These are phyloP conservation scores for Lates japonicus DNA, from an alignment of 2,797 vertebrate genomes.

Conservation along the genomic window DNA sequence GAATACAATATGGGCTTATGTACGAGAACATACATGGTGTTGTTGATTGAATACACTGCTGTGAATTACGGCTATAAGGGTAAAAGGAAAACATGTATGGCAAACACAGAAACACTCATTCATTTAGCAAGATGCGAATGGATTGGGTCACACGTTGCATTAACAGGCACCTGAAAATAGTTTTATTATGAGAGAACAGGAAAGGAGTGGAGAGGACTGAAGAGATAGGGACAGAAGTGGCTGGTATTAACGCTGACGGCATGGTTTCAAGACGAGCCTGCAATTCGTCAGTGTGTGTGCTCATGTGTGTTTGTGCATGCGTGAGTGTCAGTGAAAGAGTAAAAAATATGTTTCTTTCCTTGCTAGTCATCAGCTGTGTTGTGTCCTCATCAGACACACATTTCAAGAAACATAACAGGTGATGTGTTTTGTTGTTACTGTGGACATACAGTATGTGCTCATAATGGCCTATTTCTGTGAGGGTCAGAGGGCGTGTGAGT, in stretches of 20 bases:
- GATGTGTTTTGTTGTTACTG: background rate
- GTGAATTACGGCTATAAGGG: slow-evolving; percentile 40
- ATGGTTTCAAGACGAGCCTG: slow-evolving; percentile 26
- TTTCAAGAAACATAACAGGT: slow-evolving; percentile 6
- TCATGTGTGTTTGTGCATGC: background rate
- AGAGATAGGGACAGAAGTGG: background rate
- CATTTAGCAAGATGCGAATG: slow-evolving; percentile 33
- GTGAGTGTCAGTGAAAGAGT: too few relatives aligned
- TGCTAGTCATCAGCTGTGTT: slow-evolving; percentile 18
- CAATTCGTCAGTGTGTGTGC: slow-evolving; percentile 15
- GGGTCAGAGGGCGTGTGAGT: background rate
- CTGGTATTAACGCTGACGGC: slow-evolving; percentile 15
- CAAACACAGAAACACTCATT: slow-evolving; percentile 50
- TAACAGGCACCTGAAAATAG: slow-evolving; percentile 5
- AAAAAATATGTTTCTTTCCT: slow-evolving; percentile 11
- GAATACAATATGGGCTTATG: slow-evolving; percentile 55
- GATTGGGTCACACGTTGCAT: slow-evolving; percentile 1
- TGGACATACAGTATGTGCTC: background rate
- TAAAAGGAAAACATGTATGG: slow-evolving; percentile 49
- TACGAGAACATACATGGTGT: slow-evolving; percentile 39
- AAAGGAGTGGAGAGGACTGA: slow-evolving; percentile 1
- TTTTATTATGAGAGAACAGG: background rate
- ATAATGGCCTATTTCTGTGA: slow-evolving; percentile 13
- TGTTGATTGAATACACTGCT: slow-evolving; percentile 46
- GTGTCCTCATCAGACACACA: slow-evolving; percentile 12